phyloP scores from a whole-genome alignment of 2,113 vertebrate species.

The Rynchops niger region DNA sequence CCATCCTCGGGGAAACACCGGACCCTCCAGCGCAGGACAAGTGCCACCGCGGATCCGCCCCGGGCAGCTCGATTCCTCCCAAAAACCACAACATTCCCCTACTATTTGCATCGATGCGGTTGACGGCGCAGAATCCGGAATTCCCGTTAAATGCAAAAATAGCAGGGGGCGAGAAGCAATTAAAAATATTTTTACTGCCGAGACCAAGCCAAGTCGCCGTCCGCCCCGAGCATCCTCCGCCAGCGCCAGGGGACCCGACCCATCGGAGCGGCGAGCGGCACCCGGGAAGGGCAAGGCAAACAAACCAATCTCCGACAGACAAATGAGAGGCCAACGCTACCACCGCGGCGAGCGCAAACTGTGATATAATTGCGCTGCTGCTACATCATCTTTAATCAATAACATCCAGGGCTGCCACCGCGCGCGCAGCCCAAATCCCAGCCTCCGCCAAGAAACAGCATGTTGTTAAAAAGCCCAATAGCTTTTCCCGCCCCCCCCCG shows the following conservation, averaged over 20 bases:
- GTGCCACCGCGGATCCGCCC: background rate
- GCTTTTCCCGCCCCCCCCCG: background rate
- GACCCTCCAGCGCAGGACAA: background rate
- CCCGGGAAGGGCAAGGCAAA: background rate
- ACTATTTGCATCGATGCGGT: background rate
- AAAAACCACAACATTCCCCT: background rate
- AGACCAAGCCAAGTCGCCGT: background rate
- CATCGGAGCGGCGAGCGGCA: background rate
- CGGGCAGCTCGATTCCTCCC: background rate
- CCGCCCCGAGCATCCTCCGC: accelerated
- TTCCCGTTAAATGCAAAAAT: accelerated
- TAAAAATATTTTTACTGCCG: background rate
- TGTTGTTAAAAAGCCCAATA: conserved; percentile 74
- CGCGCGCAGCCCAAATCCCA: conserved; percentile 55
- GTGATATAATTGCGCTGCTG: conserved; percentile 72
- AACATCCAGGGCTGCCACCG: conserved; percentile 60
- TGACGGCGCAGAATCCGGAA: background rate
- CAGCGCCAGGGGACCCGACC: accelerated
- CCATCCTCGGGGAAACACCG: background rate
- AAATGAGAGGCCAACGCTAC: conserved; percentile 37
- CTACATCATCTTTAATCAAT: conserved; percentile 77
- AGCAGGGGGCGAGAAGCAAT: accelerated
- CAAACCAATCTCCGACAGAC: conserved; percentile 49
- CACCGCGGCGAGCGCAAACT: conserved; percentile 51
- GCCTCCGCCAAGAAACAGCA: conserved; percentile 73